These are phyloP conservation scores for Ypsolopha sequella DNA, from an alignment of 2,888 invertebrate genomes.

Conservation along the genomic window DNA sequence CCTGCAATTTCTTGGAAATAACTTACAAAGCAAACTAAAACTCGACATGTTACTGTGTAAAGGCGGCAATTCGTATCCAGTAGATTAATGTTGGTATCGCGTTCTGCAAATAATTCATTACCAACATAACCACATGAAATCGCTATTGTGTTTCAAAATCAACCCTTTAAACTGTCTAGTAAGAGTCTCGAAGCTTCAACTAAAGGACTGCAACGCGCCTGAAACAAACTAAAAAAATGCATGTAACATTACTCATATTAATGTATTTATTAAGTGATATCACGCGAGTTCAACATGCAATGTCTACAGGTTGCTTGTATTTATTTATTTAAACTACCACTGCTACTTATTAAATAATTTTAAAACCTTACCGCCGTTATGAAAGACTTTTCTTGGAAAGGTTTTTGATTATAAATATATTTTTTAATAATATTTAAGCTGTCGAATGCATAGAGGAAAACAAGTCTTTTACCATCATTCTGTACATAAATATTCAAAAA, in stretches of 20 bases:
- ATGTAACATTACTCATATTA: conserved; percentile 30
- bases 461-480: no score
- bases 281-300: conserved; percentile 20
- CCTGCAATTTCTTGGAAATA: no score
- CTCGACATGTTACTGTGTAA: neutral
- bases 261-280: conserved; percentile 40
- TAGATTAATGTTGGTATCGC: conserved; percentile 9
- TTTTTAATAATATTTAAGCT: no score
- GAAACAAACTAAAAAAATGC: conserved; percentile 27
- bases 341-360: no score
- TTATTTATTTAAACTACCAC: no score
- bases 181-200: neutral
- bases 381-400: no score
- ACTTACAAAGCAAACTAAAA: neutral
- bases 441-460: no score
- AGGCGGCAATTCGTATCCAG: neutral
- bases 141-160: neutral
- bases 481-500: no score
- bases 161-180: neutral
- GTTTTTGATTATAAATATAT: no score
- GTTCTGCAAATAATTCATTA: conserved; percentile 5
- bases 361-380: no score
- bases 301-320: neutral
- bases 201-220: conserved; percentile 8
- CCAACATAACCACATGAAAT: neutral